Conservation (phyloP, 1,140 invertebrate species). For the Bacillus rossius region DNA sequence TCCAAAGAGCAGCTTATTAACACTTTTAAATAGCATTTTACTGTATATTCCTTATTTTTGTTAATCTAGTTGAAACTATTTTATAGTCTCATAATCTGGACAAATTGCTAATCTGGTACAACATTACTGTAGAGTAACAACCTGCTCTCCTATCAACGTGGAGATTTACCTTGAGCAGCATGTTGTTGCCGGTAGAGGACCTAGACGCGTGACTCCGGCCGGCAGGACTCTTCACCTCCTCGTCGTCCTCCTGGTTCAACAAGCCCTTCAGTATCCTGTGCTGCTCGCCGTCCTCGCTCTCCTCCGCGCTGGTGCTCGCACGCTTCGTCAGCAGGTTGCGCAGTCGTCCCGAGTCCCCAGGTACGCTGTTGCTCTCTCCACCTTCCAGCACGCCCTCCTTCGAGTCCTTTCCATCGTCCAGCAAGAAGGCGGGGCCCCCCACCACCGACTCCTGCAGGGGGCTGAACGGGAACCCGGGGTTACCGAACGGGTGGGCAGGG, state of each 20-base stretch:
- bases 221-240: constrained; percentile 37
- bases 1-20: too few relatives aligned
- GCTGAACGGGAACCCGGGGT: constrained; percentile 48
- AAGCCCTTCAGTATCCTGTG: constrained; percentile 68
- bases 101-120: too few relatives aligned
- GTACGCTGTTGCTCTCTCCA: constrained; percentile 12
- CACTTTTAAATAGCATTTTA: too few relatives aligned
- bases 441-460: constrained; percentile 46
- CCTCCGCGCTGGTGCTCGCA: constrained; percentile 33
- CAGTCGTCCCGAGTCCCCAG: constrained; percentile 55
- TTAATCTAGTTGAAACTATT: too few relatives aligned
- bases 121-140: too few relatives aligned
- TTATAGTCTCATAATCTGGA: too few relatives aligned
- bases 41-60: too few relatives aligned
- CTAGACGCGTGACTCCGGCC: constrained; percentile 23
- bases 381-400: constrained; percentile 25
- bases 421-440: not conserved
- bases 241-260: constrained; percentile 77
- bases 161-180: constrained; percentile 73
- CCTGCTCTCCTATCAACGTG: too few relatives aligned
- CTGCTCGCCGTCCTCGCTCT: constrained; percentile 41
- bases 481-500: constrained; percentile 42
- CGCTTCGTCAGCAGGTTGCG: constrained; percentile 57
- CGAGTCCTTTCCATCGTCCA: constrained; percentile 28
- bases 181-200: constrained; percentile 46